Evolutionary conservation across 2,888 invertebrate genomes (phyloP).

Genomic region (Cactoblastis cactorum): DNA sequence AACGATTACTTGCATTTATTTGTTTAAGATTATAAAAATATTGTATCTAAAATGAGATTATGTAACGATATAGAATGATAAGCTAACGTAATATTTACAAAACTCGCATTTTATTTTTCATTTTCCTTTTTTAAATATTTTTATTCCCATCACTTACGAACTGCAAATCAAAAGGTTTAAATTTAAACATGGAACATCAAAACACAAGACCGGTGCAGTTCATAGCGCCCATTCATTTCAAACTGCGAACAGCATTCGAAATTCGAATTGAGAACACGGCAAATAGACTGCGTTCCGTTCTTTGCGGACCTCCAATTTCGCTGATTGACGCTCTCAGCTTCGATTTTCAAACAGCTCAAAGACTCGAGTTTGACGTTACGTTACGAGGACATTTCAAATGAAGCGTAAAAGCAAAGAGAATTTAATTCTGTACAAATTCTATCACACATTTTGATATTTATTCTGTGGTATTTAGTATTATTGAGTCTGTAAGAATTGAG

Average conservation of each 20-base stretch:
- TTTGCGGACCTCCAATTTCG: slow-evolving; percentile 67
- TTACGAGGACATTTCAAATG: slow-evolving; percentile 43
- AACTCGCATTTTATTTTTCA: not conserved
- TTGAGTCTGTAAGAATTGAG: no score
- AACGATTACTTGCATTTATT: no score
- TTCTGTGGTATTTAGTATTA: no score
- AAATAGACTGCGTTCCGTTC: slow-evolving; percentile 48
- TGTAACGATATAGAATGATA: no score
- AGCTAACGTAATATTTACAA: no score
- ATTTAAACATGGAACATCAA: slow-evolving; percentile 27
- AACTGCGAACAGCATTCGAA: slow-evolving; percentile 42
- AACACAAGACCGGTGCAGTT: slow-evolving; percentile 33
- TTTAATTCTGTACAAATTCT: not conserved
- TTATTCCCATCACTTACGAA: slow-evolving; percentile 11
- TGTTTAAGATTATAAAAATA: no score
- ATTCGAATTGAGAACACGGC: slow-evolving; percentile 51
- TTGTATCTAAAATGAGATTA: no score
- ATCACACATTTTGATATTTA: no score
- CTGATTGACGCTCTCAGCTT: slow-evolving; percentile 68
- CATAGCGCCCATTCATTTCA: slow-evolving; percentile 37
- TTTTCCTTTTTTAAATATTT: not conserved
- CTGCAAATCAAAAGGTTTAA: slow-evolving; percentile 15
- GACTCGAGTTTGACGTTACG: slow-evolving; percentile 39
- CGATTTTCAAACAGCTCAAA: slow-evolving; percentile 71
- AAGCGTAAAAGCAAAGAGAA: slow-evolving; percentile 31